These are phyloP conservation scores for Dipodomys stephensi DNA, from an alignment of 2,113 vertebrate genomes.

Conservation along the genomic window DNA sequence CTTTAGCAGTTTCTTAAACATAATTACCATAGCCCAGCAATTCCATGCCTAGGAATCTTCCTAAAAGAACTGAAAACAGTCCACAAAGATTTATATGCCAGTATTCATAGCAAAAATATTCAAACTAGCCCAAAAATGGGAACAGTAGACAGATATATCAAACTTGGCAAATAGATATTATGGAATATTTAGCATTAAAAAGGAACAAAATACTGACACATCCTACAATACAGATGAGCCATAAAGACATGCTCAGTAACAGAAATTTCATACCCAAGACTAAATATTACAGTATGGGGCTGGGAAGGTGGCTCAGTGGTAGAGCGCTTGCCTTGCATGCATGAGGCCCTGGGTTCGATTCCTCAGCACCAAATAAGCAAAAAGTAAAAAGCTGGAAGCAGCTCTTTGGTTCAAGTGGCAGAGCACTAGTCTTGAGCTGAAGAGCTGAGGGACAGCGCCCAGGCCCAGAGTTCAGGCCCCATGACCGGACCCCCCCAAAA, in stretches of 20 bases:
- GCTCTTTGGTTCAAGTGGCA: too few species aligned
- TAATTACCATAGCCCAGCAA: neutral
- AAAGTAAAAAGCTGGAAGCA: too few species aligned
- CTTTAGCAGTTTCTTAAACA: slow-evolving; percentile 17
- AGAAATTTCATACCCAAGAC: neutral
- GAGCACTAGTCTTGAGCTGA: too few species aligned
- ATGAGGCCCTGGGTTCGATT: too few species aligned
- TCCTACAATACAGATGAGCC: neutral
- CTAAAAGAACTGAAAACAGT: neutral
- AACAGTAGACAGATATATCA: neutral
- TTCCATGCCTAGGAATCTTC: neutral
- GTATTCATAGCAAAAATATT: neutral
- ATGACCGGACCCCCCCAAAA: too few species aligned
- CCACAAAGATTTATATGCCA: neutral
- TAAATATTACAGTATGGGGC: neutral
- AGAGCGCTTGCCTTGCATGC: too few species aligned
- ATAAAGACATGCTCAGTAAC: neutral
- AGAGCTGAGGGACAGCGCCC: too few species aligned
- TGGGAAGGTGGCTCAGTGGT: too few species aligned
- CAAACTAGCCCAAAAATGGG: neutral
- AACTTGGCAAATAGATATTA: neutral
- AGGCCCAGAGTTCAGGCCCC: too few species aligned
- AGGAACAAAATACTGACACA: neutral
- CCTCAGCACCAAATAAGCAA: too few species aligned
- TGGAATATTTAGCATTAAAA: neutral